These are phyloP conservation scores for Falco punctatus DNA, from an alignment of 2,113 vertebrate genomes.

Conservation along the genomic window DNA sequence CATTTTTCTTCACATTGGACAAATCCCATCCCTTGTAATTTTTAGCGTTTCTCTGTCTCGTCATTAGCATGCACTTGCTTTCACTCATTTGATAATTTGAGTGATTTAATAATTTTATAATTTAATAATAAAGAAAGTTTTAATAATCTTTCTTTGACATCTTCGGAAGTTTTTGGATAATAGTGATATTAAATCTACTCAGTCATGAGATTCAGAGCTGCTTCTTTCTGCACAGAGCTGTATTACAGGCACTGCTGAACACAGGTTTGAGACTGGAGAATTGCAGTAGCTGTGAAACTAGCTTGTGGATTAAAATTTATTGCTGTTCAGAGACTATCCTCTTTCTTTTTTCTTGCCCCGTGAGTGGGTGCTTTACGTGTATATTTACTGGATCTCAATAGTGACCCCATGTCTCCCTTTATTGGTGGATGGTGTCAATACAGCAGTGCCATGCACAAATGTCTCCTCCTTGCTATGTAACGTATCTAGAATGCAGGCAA, in stretches of 20 bases:
- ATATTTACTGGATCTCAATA: constrained; percentile 58
- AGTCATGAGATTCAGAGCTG: not conserved
- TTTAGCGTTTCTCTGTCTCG: not conserved
- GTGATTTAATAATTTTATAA: not conserved
- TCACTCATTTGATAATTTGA: constrained; percentile 49
- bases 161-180: constrained; percentile 5
- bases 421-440: not conserved
- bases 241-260: not conserved
- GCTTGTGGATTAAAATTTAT: constrained; percentile 7
- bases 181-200: constrained; percentile 20
- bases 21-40: not conserved
- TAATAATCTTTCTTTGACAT: constrained; percentile 28
- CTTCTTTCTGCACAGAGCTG: not conserved
- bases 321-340: constrained; percentile 32
- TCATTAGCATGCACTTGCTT: not conserved
- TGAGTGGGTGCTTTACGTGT: constrained; percentile 35
- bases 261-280: constrained; percentile 11
- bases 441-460: not conserved
- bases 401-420: constrained; percentile 43
- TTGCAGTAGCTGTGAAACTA: not conserved
- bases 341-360: not conserved
- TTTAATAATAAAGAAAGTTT: not conserved
- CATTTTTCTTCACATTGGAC: not conserved
- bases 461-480: not conserved
- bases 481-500: not conserved